Percentiles rank a stretch among this genome's conserved stretches.
Evolutionary conservation across 2,797 vertebrate species (phyloP).

Genomic region (Muscicapa comitata): DNA sequence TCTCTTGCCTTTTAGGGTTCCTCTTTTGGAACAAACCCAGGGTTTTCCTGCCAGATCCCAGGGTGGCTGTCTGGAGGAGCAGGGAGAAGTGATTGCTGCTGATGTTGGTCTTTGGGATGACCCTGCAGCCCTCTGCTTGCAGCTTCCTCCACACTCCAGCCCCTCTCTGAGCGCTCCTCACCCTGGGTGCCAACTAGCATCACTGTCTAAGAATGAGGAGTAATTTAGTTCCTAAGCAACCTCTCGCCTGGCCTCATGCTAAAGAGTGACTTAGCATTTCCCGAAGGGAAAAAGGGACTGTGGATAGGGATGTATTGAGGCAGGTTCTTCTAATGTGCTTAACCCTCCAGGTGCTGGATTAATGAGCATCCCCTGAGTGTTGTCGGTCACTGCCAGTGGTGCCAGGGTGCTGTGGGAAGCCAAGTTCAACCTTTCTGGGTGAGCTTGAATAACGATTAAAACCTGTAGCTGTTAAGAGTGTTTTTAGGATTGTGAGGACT

Average conservation of each 20-base stretch:
- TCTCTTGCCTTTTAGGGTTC: background rate
- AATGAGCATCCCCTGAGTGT: background rate
- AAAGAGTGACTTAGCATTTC: conserved; percentile 62
- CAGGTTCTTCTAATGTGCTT: conserved; percentile 8
- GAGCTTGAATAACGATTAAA: background rate
- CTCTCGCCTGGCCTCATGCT: conserved; percentile 53
- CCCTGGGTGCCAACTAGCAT: background rate
- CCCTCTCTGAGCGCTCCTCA: background rate
- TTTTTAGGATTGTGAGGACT: background rate
- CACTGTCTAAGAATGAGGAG: conserved; percentile 66
- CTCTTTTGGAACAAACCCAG: background rate
- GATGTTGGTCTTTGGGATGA: background rate
- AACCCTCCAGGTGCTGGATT: background rate
- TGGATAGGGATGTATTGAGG: background rate
- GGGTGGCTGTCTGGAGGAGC: background rate
- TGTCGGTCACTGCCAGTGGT: background rate
- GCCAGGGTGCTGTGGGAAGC: background rate
- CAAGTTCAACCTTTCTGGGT: background rate
- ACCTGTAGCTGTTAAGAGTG: background rate
- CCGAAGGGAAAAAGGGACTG: background rate
- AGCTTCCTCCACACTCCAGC: background rate
- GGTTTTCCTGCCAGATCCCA: background rate
- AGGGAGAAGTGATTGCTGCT: background rate
- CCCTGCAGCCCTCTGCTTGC: background rate
- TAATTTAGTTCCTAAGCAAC: conserved; percentile 67